A percentile compares a stretch with the other conserved stretches of the same genome.
Evolutionary conservation across 2,113 vertebrate genomes (phyloP).

Genomic region (Toxotes jaculatrix): DNA sequence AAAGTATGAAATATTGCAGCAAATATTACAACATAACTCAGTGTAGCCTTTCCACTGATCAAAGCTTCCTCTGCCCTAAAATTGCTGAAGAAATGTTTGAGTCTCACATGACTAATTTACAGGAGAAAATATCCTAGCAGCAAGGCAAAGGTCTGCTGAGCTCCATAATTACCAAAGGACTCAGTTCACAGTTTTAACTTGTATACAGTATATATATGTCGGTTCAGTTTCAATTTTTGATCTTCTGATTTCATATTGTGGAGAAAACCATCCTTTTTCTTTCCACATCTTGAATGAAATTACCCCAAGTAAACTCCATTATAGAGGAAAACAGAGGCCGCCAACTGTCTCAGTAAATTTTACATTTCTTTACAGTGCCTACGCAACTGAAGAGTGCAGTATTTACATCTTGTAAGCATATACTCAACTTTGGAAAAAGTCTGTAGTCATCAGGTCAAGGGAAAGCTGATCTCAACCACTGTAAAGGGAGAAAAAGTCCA

Average conservation of each 20-base stretch:
- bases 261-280: not conserved
- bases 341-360: no score
- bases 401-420: not conserved
- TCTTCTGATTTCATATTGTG: not conserved
- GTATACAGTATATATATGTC: no score
- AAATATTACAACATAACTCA: conserved; percentile 33
- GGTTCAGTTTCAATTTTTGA: no score
- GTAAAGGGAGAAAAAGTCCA: not conserved
- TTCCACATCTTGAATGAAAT: no score
- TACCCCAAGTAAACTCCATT: not conserved
- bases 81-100: conserved; percentile 42
- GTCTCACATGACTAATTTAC: conserved; percentile 24
- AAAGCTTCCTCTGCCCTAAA: conserved; percentile 36
- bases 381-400: no score
- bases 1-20: conserved; percentile 27
- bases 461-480: not conserved
- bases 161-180: not conserved
- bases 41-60: conserved; percentile 45
- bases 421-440: not conserved
- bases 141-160: conserved; percentile 21
- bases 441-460: not conserved
- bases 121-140: conserved; percentile 15
- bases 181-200: no score
- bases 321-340: not conserved
- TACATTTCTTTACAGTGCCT: not conserved